These are phyloP conservation scores for Cryptocheilus praepositus DNA, from an alignment of 2,888 invertebrate species.

Conservation along the genomic window DNA sequence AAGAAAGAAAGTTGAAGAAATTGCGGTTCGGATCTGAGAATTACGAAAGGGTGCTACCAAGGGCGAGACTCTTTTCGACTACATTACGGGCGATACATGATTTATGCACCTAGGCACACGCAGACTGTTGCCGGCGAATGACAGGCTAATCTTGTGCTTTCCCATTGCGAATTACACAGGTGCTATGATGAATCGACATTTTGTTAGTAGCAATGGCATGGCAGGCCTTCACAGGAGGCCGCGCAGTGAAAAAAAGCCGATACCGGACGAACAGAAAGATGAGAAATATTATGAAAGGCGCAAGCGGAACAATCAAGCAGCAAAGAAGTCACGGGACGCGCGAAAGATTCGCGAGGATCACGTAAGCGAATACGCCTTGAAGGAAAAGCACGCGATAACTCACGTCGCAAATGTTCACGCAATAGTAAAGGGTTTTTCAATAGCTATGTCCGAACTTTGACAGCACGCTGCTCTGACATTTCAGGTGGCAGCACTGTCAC, in stretches of 20 bases:
- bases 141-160: background rate
- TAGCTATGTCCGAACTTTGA: too few species aligned
- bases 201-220: conserved; percentile 42
- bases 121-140: background rate
- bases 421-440: too few species aligned
- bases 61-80: too few species aligned
- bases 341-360: conserved; percentile 91
- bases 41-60: too few species aligned
- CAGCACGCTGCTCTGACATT: too few species aligned
- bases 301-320: conserved; percentile 92
- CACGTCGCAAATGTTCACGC: too few species aligned
- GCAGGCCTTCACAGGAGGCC: conserved; percentile 75
- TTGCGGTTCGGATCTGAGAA: too few species aligned
- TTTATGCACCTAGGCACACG: background rate
- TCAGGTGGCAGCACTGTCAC: too few species aligned
- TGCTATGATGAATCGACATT: conserved; percentile 44
- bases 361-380: conserved; percentile 71
- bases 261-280: conserved; percentile 91
- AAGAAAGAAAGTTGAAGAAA: too few species aligned
- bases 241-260: conserved; percentile 89
- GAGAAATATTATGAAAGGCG: conserved; percentile 92
- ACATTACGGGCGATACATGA: background rate
- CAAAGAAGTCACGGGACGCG: conserved; percentile 93
- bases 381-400: too few species aligned
- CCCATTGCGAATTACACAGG: conserved; percentile 34